phyloP scores from a whole-genome alignment of 2,888 invertebrate species.

The Drosophila vallismaia region DNA sequence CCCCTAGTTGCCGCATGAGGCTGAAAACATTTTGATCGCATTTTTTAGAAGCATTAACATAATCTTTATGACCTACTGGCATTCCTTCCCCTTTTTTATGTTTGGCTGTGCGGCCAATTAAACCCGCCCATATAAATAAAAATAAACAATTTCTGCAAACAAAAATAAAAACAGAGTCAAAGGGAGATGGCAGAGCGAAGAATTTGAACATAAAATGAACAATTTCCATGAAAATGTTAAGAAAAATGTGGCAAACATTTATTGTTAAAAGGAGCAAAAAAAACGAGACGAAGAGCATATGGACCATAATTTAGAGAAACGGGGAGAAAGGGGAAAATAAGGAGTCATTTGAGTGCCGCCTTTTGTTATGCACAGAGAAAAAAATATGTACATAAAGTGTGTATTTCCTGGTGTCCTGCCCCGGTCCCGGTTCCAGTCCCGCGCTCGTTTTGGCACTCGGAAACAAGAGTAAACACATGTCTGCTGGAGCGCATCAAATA shows the following conservation, averaged over 20 bases:
- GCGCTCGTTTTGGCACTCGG: slow-evolving; percentile 16
- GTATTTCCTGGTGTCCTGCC: slow-evolving; percentile 3
- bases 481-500: slow-evolving; percentile 58
- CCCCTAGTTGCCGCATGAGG: slow-evolving; percentile 13
- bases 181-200: slow-evolving; percentile 39
- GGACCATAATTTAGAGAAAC: slow-evolving; percentile 60
- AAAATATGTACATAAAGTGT: slow-evolving; percentile 42
- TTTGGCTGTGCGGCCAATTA: slow-evolving; percentile 55
- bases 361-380: slow-evolving; percentile 68
- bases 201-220: slow-evolving; percentile 53
- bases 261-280: slow-evolving; percentile 36
- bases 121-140: slow-evolving; percentile 68
- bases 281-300: slow-evolving; percentile 46
- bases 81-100: slow-evolving; percentile 31
- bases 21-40: slow-evolving; percentile 28
- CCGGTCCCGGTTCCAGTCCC: not conserved
- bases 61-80: slow-evolving; percentile 54
- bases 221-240: slow-evolving; percentile 73
- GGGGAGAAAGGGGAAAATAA: slow-evolving; percentile 40
- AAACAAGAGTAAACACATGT: slow-evolving; percentile 70
- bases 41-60: slow-evolving; percentile 50
- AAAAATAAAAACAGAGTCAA: slow-evolving; percentile 11
- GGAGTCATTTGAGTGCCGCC: slow-evolving; percentile 67
- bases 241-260: slow-evolving; percentile 68
- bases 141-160: slow-evolving; percentile 44